These are phyloP conservation scores for Nothobranchius furzeri DNA, from an alignment of 2,113 vertebrate genomes.

Conservation along the genomic window DNA sequence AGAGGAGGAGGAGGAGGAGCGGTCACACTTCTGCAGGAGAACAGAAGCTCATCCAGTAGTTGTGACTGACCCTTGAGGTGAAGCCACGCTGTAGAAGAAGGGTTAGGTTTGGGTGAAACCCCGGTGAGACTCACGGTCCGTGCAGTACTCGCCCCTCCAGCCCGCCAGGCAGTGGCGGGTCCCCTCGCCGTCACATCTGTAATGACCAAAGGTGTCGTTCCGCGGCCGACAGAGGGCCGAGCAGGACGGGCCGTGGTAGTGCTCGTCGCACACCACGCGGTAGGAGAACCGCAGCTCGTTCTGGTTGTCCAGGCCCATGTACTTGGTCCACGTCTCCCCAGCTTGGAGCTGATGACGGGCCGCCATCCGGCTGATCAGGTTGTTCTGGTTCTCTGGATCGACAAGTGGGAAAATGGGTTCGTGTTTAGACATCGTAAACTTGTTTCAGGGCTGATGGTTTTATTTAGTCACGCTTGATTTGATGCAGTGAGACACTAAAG, in stretches of 20 bases:
- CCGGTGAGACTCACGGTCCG: constrained; percentile 69
- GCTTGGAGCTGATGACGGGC: constrained; percentile 77
- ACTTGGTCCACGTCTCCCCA: constrained; percentile 82
- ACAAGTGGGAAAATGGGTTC: not conserved
- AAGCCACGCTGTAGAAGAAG: no score
- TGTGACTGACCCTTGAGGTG: no score
- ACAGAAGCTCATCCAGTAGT: no score
- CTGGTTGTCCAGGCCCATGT: constrained; percentile 75
- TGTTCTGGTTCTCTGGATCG: constrained; percentile 78
- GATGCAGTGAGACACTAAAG: no score
- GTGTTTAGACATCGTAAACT: not conserved
- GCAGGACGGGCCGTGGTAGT: constrained; percentile 83
- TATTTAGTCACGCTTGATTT: no score
- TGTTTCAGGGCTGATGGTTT: no score
- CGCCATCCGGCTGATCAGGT: constrained; percentile 83
- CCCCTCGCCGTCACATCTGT: constrained; percentile 71
- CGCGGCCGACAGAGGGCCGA: constrained; percentile 83
- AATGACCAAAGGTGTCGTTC: constrained; percentile 84
- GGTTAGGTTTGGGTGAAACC: not conserved
- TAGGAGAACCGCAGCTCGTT: constrained; percentile 87
- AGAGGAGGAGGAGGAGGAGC: not conserved
- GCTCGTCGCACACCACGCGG: constrained; percentile 83
- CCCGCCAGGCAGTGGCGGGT: constrained; percentile 77
- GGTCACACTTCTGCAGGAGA: not conserved
- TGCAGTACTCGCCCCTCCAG: constrained; percentile 83